A percentile compares a stretch with the other conserved stretches of the same genome.
Conservation (phyloP, 2,888 invertebrate genomes). For the Drosophila diplacantha region DNA sequence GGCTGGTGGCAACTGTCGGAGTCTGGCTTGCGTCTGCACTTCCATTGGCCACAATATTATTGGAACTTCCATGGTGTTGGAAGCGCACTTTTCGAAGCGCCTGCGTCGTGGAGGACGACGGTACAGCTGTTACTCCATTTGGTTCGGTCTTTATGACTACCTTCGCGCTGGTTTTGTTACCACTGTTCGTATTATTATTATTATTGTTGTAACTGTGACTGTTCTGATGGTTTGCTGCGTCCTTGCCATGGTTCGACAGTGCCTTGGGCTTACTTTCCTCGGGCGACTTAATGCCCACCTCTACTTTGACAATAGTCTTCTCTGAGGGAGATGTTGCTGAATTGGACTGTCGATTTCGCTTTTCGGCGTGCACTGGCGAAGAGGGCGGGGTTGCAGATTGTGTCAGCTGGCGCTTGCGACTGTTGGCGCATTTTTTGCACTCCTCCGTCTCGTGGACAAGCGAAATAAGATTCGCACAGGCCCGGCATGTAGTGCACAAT, state of each 20-base stretch:
- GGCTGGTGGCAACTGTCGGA: constrained; percentile 24
- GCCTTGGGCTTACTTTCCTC: constrained; percentile 36
- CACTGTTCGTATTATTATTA: constrained; percentile 38
- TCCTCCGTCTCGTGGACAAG: constrained; percentile 77
- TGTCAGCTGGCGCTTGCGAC: constrained; percentile 69
- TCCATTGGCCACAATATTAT: constrained; percentile 43
- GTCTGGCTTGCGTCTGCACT: constrained; percentile 37
- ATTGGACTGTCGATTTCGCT: constrained; percentile 64
- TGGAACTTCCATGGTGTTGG: constrained; percentile 57
- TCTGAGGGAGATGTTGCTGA: constrained; percentile 58
- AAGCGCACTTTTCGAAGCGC: constrained; percentile 62
- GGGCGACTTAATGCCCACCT: constrained; percentile 47
- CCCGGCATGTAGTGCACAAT: constrained; percentile 76
- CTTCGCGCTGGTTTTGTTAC: constrained; percentile 42
- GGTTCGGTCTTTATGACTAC: constrained; percentile 51
- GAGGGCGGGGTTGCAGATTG: constrained; percentile 67
- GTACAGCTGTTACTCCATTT: constrained; percentile 44
- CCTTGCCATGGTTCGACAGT: constrained; percentile 44
- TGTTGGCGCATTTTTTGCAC: constrained; percentile 76
- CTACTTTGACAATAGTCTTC: constrained; percentile 53
- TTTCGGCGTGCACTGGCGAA: constrained; percentile 72
- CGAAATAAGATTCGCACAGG: constrained; percentile 77
- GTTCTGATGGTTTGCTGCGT: constrained; percentile 47
- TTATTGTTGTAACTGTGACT: constrained; percentile 41
- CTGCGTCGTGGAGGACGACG: constrained; percentile 43